Base-by-base conservation (phyloP, 92 coral and sea anemone genomes). In the Epizoanthus scotinus region DNA sequence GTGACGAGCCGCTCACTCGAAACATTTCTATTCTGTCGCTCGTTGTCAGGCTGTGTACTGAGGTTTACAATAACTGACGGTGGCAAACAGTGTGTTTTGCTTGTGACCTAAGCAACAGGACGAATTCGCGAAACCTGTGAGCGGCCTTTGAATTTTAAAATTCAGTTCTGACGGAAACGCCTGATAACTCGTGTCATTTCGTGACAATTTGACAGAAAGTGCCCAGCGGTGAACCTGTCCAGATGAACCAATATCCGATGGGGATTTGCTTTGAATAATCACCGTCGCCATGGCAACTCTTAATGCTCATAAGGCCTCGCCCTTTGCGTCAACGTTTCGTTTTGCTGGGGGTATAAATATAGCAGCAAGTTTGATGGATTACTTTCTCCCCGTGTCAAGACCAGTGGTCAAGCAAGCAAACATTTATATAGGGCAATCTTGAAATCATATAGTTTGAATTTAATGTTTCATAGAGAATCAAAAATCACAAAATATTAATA, bases 61-160 rank as follows among this genome's bases (percentile, higher is more conserved):
- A 75, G 69, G 62, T 75, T 75, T 60, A 59, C 68, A 47, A 34
- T 59, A 15, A 40, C 81, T 59, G 54, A 34, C 36, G 68, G 20
- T 20, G 67, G 60, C 67, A 75, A 67, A 75, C 60, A 67, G 62
- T 58, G 38, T 75, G 69, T 75, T 60, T 75, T 75, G 81, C 60
- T 74, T 75, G 62, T 67, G 81, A 54, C 81, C 81, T 59, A 59
- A 75, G 81, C 81, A 75, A 75, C 81, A 59, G 81, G 60, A 74
- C 80, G 59, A 52, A 57, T 22, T 74, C 80, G 59, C 31, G 55
- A 74, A 34, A 40, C 67, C 56, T 59, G 81, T 75, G 81, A 60
- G 55, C 63, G 42, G 57, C n/a, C 63, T 59, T 75, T 75, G 55
- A 75, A 75, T 58, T 75, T 75, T 44, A 7, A 44, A 59, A 60